Base-by-base conservation (phyloP, 2,888 invertebrate genomes). In the Agrypnus murinus region DNA sequence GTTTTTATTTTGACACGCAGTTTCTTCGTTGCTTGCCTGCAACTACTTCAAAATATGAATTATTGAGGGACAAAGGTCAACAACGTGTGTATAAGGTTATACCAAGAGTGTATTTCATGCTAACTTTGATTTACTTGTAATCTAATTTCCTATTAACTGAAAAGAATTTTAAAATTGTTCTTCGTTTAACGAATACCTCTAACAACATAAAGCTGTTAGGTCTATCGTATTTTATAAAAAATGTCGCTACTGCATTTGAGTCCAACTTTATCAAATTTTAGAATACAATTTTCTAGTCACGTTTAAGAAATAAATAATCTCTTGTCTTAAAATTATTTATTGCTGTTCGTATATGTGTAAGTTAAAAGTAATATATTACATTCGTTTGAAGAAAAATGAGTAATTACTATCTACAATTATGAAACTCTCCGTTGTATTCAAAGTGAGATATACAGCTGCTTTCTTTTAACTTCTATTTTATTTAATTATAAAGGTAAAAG, bases 321-420 rank as follows among this genome's bases (percentile, higher is more conserved):
- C 36, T 36, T 36, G 46, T 46, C 19, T 19, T 46, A 46, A 46
- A 31, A 53, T 53, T 34, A 53, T 53, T 53, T 32, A 32, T 32
- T 53, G 31, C 53, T 53, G 12, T 43, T 31, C 14, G 25, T 53
- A 10, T 32, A 48, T 31, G 31, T 48, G 17, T 31, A 8, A 53
- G 32, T 53, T 53, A 53, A 53, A 32, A 10, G 19, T 32, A 14
- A 53, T 53, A 34, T 53, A 53, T 53, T 32, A 34, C 14, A 12
- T 12, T n/a, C 31, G 53, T 32, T 32, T 53, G 53, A 17, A 46
- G 6, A 53, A 31, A 53, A 48, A 48, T 25, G 31, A 48, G 31
- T 53, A 53, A 53, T 53, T 53, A 53, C 32, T 32, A 53, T 10
- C 53, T 53, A 14, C 14, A 53, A 53, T 34, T 53, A 53, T 53